A percentile compares a stretch with the other conserved stretches of the same genome.
Conservation (phyloP, 2,113 vertebrate genomes). For the Zonotrichia leucophrys region DNA sequence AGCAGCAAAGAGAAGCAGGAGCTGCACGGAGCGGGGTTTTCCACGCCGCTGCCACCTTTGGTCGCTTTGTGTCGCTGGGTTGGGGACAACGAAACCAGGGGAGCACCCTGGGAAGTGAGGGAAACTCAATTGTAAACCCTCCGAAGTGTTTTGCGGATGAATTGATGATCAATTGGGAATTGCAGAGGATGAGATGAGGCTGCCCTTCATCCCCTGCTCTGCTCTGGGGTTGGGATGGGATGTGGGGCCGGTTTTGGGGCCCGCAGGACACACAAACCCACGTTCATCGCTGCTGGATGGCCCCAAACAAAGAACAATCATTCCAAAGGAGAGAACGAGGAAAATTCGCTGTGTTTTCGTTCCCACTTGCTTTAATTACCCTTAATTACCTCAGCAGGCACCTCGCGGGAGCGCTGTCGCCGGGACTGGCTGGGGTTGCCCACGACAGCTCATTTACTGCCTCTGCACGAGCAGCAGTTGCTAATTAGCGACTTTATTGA, state of each 20-base stretch:
- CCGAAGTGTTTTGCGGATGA: fast-evolving
- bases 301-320: neutral
- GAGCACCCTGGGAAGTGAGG: neutral
- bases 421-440: neutral
- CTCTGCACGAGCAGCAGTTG: neutral
- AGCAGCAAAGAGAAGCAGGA: neutral
- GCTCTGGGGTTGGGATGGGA: neutral
- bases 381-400: slow-evolving; percentile 44
- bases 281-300: neutral
- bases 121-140: fast-evolving
- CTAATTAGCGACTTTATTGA: slow-evolving; percentile 45
- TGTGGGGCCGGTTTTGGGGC: neutral
- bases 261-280: fast-evolving
- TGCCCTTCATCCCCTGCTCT: neutral
- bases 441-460: neutral
- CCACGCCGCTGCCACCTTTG: fast-evolving
- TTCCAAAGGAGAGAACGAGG: neutral
- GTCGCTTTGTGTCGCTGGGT: fast-evolving
- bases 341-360: neutral
- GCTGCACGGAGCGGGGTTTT: fast-evolving
- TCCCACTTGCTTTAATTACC: slow-evolving; percentile 51
- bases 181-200: neutral
- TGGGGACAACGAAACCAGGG: neutral
- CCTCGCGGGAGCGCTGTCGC: neutral
- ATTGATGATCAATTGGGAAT: neutral